Evolutionary conservation across 2,113 vertebrate genomes (phyloP).

Genomic region (Octodon degus): DNA sequence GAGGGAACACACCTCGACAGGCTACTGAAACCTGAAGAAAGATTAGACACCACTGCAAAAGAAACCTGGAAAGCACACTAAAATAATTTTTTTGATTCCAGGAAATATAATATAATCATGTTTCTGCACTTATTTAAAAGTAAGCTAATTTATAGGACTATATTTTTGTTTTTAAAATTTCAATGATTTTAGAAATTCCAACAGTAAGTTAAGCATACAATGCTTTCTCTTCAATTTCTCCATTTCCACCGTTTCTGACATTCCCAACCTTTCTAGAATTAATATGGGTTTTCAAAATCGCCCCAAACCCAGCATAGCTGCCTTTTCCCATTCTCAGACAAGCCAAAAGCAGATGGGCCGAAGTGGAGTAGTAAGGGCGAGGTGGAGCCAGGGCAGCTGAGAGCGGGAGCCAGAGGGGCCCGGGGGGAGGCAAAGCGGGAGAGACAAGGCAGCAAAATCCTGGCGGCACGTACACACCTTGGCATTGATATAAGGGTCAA

Average conservation of each 20-base stretch:
- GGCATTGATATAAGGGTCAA: constrained; percentile 99
- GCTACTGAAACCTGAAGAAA: constrained; percentile 51
- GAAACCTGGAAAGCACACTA: constrained; percentile 63
- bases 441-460: constrained; percentile 84
- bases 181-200: constrained; percentile 3
- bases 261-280: constrained; percentile 75
- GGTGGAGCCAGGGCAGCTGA: constrained; percentile 72
- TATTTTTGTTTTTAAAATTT: background rate
- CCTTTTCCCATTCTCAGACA: constrained; percentile 73
- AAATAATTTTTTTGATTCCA: constrained; percentile 72
- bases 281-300: constrained; percentile 68
- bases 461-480: constrained; percentile 97
- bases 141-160: background rate
- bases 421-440: constrained; percentile 74
- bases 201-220: background rate
- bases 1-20: constrained; percentile 46
- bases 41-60: constrained; percentile 63
- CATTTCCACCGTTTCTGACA: constrained; percentile 27
- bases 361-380: constrained; percentile 70
- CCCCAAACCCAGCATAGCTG: constrained; percentile 75
- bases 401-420: constrained; percentile 14
- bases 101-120: constrained; percentile 32
- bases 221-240: background rate
- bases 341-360: constrained; percentile 79
- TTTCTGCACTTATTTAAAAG: constrained; percentile 40